Base-by-base conservation (phyloP, 2,888 invertebrate species). In the Linyphia triangularis region DNA sequence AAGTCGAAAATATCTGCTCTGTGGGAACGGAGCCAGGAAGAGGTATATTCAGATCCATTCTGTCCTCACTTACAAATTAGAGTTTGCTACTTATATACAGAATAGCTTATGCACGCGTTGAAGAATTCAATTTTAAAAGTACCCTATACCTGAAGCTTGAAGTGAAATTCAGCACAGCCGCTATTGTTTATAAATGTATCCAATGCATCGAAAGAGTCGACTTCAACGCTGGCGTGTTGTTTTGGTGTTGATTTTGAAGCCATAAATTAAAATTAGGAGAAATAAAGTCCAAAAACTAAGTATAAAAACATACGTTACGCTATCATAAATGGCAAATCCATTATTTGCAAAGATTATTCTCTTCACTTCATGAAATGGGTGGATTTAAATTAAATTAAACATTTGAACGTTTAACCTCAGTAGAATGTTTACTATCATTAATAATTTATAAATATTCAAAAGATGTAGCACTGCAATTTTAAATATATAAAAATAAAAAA, bases 111-210 rank as follows among this genome's bases (percentile, higher is more conserved):
- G 26, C 26, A n/a, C 5, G 19, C n/a, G 22, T 24, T 19, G 37
- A 33, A 77, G 30, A 63, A 28, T 67, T 19, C 13, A 30, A 65
- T 33, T 33, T 51, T 13, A 67, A 79, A 67, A 79, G 51, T 33
- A 70, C 30, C 51, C 28, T 69, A 91, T 93, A 96, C 97, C 95
- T 97, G 96, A 57, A 98, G 96, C 94, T 96, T 95, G 92, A 97
- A 97, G 93, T 98, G 98, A 85, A 96, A 93, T 91, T 98, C 95
- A 79, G 97, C 94, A 92, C 98, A 99, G 7, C 98, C 98, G 26
- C 98, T 96, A 93, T 96, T 96, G 92, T 96, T 96, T 16, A 99
- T 93, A 96, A 98, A 97, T 89, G 94, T 94, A 91, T 97, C 98
- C 0, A 98, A 96, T 0, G 96, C 97, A 93, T 98, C 98, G 69